Conservation (phyloP, 2,888 invertebrate species). For the Conus canariensis region DNA sequence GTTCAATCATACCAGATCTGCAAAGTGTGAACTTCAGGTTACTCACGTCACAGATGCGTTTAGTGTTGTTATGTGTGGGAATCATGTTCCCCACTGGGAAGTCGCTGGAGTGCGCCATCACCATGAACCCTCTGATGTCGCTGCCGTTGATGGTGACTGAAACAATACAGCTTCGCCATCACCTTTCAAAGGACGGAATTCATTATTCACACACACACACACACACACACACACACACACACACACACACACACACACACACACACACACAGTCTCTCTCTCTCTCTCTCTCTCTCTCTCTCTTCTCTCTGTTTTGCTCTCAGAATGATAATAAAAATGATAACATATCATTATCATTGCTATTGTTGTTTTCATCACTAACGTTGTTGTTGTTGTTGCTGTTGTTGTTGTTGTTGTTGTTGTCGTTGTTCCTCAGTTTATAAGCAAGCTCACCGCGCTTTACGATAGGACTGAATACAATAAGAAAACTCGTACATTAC, state of each 20-base stretch:
- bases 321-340: no score
- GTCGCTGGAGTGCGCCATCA: constrained; percentile 13
- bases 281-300: no score
- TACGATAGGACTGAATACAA: no score
- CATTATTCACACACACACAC: neutral
- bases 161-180: neutral
- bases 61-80: neutral
- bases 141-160: neutral
- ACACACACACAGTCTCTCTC: neutral
- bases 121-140: constrained; percentile 31
- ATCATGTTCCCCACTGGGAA: constrained; percentile 13
- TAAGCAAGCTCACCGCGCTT: no score
- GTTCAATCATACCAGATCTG: no score
- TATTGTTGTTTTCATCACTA: neutral
- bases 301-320: no score
- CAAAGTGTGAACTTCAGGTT: neutral
- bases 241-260: no score
- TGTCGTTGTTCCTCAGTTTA: no score
- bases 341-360: no score
- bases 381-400: neutral
- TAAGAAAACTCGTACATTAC: no score
- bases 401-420: no score
- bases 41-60: constrained; percentile 27
- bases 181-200: neutral
- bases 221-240: no score